These are phyloP conservation scores for Crenuchus spilurus DNA, from an alignment of 2,797 vertebrate genomes.

Conservation along the genomic window DNA sequence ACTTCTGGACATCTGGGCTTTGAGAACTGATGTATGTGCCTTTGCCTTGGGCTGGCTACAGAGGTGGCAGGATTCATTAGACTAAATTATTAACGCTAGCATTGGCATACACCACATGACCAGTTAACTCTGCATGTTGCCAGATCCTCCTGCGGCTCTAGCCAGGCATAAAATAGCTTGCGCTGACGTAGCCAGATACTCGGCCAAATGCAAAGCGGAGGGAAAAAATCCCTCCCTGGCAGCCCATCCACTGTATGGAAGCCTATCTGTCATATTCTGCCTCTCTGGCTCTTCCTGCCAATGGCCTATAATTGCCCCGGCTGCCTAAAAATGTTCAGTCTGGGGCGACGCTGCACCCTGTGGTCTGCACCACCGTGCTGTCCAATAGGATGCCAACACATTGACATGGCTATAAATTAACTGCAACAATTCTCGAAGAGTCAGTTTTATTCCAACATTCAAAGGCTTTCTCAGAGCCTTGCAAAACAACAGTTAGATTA, in stretches of 20 bases:
- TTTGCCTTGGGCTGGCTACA: slow-evolving; percentile 24
- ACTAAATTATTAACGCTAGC: slow-evolving; percentile 41
- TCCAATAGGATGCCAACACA: slow-evolving; percentile 57
- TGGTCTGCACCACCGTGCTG: slow-evolving; percentile 58
- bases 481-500: no score
- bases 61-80: slow-evolving; percentile 41
- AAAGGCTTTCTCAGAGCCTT: slow-evolving; percentile 34
- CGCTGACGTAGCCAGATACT: slow-evolving; percentile 31
- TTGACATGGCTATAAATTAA: slow-evolving; percentile 51
- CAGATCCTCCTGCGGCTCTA: slow-evolving; percentile 28
- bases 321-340: slow-evolving; percentile 56
- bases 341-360: slow-evolving; percentile 47
- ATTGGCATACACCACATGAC: slow-evolving; percentile 29
- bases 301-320: slow-evolving; percentile 46
- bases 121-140: slow-evolving; percentile 34
- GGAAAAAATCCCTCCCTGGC: slow-evolving; percentile 29
- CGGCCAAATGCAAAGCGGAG: slow-evolving; percentile 25
- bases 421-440: slow-evolving; percentile 50
- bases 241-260: slow-evolving; percentile 31
- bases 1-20: slow-evolving; percentile 38
- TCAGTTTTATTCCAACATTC: slow-evolving; percentile 25
- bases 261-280: slow-evolving; percentile 47
- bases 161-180: slow-evolving; percentile 42
- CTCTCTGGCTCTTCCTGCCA: slow-evolving; percentile 28
- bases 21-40: slow-evolving; percentile 36